A percentile compares a stretch with the other conserved stretches of the same genome.
Conservation (phyloP, 2,888 invertebrate species). For the Orthosia gothica region DNA sequence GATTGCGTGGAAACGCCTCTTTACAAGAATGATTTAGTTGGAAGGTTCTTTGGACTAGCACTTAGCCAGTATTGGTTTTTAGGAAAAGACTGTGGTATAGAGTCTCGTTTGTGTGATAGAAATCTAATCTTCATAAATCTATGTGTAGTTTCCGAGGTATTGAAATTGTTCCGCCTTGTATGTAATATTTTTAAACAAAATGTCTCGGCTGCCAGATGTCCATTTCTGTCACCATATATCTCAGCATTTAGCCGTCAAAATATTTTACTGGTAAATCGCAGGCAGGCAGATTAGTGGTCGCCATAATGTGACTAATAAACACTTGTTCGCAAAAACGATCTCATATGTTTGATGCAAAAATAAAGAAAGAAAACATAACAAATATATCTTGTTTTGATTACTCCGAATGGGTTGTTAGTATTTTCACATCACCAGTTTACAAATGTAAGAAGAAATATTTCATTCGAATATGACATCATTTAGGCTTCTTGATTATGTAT, state of each 20-base stretch:
- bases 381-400: conserved; percentile 38
- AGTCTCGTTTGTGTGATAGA: conserved; percentile 8
- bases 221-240: conserved; percentile 1
- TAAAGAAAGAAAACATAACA: conserved; percentile 42
- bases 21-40: conserved; percentile 41
- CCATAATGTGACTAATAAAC: conserved; percentile 19
- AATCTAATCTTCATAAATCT: conserved; percentile 13
- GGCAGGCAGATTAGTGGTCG: not conserved
- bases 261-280: not conserved
- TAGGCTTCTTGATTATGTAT: conserved; percentile 62
- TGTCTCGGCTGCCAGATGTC: not conserved
- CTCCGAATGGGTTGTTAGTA: conserved; percentile 47
- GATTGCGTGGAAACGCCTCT: conserved; percentile 48
- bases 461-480: conserved; percentile 60
- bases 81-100: conserved; percentile 6
- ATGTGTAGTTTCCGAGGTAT: not conserved
- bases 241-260: conserved; percentile 1
- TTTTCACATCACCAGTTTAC: conserved; percentile 49
- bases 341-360: conserved; percentile 30
- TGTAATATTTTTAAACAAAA: not conserved
- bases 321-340: conserved; percentile 33
- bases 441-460: conserved; percentile 55
- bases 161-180: not conserved
- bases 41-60: conserved; percentile 57
- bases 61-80: conserved; percentile 36